A percentile compares a stretch with the other conserved stretches of the same genome.
Evolutionary conservation across 1,140 invertebrate genomes (phyloP).

Genomic region (Temnothorax curvispinosus): DNA sequence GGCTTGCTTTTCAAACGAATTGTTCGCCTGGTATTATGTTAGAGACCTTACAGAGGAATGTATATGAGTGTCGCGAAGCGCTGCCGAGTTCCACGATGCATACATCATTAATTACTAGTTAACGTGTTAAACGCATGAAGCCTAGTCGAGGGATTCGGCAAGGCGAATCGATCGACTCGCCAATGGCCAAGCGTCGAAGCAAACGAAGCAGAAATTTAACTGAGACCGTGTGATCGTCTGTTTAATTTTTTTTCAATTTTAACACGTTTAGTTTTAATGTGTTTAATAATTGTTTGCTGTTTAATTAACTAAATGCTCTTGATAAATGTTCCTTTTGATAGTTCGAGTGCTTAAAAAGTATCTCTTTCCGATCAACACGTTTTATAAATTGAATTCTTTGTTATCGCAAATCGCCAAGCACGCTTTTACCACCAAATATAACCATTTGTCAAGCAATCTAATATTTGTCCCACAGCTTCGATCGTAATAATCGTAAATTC

Average conservation of each 20-base stretch:
- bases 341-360: neutral
- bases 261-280: neutral
- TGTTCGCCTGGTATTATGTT: neutral
- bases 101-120: neutral
- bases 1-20: neutral
- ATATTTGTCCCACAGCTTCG: constrained; percentile 60
- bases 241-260: constrained; percentile 8
- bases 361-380: neutral
- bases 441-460: constrained; percentile 51
- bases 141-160: neutral
- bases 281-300: neutral
- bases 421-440: neutral
- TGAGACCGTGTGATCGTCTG: too few relatives aligned
- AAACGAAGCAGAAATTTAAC: neutral
- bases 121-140: constrained; percentile 5
- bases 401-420: neutral
- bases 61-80: neutral
- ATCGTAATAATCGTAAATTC: constrained; percentile 70
- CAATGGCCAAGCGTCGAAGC: neutral
- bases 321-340: neutral
- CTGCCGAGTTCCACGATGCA: neutral
- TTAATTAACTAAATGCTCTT: neutral
- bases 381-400: constrained; percentile 15
- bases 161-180: neutral
- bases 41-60: neutral